Evolutionary conservation across 2,113 vertebrate species (phyloP), one percentile per base, ranked within the genome.

Genomic region (Triplophysa tibetana): DNA sequence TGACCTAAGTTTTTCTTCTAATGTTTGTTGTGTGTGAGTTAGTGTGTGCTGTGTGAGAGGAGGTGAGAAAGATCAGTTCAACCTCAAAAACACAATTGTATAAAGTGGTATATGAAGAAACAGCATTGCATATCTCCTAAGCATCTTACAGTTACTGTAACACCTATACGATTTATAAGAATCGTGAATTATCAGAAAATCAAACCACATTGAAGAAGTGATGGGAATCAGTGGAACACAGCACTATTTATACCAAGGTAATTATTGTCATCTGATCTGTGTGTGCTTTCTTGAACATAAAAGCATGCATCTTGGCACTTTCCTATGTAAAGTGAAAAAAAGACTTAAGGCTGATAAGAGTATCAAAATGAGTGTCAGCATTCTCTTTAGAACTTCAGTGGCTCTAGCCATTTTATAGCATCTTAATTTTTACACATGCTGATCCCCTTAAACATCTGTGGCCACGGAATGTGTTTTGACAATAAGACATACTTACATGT

Each of bases 401-500:
- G 65, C 24, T 16, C 13, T 8, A 23, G 13, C 50, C 11, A 10
- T 50, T 66, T 21, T 67, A 7, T 58, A 72, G 33, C 50, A 58
- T 2, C n/a, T 9, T 60, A 2, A 19, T 54, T 54, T 52, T 50
- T 16, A 16, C 48, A 13, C 48, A 50, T 12, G 48, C 48, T 13
- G 48, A 50, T 50, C 13, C 52, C 5, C 17, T 50, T 50, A 58
- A 58, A 41, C 21, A 61, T 43, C 12, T 10, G 10, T 54, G 14
- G 17, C 16, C 23, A 52, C 19, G n/a, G 33, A 69, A 13, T n/a
- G 1, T 13, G n/a, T 29, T 23, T 9, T 50, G 29, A 9, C 11
- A 52, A 16, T 16, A 64, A 56, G 16, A n/a, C 11, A 16, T 75
- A 75, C 79, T 81, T 75, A 81, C 79, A 81, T 12, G 79, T 81